Conservation (phyloP, 2,888 invertebrate species). For the Temnothorax rugatulus region DNA sequence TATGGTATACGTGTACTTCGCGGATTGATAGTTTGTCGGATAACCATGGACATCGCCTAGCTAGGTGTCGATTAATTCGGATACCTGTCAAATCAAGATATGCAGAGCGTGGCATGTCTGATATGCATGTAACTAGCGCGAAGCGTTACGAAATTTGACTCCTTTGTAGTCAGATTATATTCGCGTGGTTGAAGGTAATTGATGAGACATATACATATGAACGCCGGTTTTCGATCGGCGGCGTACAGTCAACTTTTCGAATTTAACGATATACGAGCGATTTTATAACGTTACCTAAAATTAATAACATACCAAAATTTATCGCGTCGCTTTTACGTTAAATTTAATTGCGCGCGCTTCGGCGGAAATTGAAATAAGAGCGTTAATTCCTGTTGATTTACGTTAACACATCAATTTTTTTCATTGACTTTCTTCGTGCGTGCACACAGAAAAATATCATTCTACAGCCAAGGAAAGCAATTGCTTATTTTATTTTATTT, state of each 20-base stretch:
- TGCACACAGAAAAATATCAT: too few species aligned
- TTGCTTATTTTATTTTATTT: too few species aligned
- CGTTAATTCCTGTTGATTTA: conserved; percentile 1
- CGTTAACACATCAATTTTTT: background rate
- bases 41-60: conserved; percentile 52
- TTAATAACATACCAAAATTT: conserved; percentile 1
- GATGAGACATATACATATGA: conserved; percentile 44
- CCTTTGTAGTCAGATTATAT: conserved; percentile 61
- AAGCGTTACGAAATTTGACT: conserved; percentile 59
- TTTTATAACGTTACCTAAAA: conserved; percentile 3
- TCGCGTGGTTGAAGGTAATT: conserved; percentile 49
- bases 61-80: conserved; percentile 61
- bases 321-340: background rate
- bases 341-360: background rate
- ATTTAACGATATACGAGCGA: background rate
- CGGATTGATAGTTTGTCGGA: conserved; percentile 55
- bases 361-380: background rate
- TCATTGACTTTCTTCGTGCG: background rate
- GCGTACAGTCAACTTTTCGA: background rate
- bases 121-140: conserved; percentile 55
- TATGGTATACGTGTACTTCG: conserved; percentile 25
- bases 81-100: conserved; percentile 66
- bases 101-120: conserved; percentile 52
- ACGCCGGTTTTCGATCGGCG: background rate
- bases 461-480: too few species aligned